Percentiles rank a stretch among this genome's conserved stretches.
Evolutionary conservation across 2,797 vertebrate genomes (phyloP).

Genomic region (Glyptemys insculpta): DNA sequence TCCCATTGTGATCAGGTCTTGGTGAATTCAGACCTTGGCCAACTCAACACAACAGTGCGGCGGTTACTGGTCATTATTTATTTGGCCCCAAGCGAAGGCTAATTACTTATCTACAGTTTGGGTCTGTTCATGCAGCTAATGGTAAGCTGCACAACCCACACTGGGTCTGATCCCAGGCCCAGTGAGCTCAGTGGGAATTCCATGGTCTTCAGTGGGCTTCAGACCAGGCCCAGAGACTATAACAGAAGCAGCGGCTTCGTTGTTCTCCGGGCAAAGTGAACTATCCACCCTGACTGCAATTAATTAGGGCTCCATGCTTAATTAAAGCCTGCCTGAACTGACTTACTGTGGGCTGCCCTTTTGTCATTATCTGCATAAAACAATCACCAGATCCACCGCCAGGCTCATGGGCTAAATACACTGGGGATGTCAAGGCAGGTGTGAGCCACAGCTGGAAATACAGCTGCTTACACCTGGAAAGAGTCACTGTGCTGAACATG

Average conservation of each 20-base stretch:
- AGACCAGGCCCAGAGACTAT: neutral
- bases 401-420: accelerated
- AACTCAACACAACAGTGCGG: neutral
- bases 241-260: neutral
- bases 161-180: neutral
- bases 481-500: accelerated
- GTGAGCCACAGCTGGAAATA: neutral
- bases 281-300: constrained; percentile 21
- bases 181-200: neutral
- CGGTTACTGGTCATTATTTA: neutral
- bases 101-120: neutral
- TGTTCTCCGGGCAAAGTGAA: constrained; percentile 30
- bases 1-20: neutral
- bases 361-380: neutral
- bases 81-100: neutral
- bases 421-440: accelerated
- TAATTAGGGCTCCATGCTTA: constrained; percentile 65
- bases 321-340: constrained; percentile 63
- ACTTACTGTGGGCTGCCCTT: constrained; percentile 50
- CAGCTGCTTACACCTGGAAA: accelerated
- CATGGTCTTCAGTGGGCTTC: neutral
- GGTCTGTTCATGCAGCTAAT: neutral
- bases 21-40: neutral
- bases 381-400: neutral
- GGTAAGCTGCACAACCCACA: neutral